A percentile compares a stretch with the other conserved stretches of the same genome.
Evolutionary conservation across 2,888 invertebrate species (phyloP).

Genomic region (Drosophila cracens): DNA sequence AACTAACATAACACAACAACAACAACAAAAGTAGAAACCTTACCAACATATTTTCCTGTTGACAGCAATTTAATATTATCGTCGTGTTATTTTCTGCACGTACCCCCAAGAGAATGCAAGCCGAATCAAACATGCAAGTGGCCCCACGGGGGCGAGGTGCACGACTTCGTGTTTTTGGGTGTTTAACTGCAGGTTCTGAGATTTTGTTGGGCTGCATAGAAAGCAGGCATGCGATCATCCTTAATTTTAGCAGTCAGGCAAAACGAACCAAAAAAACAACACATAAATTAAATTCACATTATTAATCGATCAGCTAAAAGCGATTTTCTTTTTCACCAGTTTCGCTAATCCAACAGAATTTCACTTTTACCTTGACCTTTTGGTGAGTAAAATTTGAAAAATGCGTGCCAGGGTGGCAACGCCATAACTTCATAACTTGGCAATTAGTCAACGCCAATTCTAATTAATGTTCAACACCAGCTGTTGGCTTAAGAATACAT

Average conservation of each 20-base stretch:
- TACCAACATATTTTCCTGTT: conserved; percentile 78
- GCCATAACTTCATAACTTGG: background rate
- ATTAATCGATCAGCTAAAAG: background rate
- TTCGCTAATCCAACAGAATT: background rate
- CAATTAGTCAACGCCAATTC: conserved; percentile 4
- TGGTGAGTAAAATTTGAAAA: too few species aligned
- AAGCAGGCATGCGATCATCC: conserved; percentile 18
- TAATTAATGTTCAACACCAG: background rate
- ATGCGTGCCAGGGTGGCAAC: conserved; percentile 2
- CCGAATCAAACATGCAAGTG: conserved; percentile 64
- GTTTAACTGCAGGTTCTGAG: conserved; percentile 10
- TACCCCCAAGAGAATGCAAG: conserved; percentile 45
- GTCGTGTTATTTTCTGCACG: conserved; percentile 79
- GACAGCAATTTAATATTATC: conserved; percentile 79
- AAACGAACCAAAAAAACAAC: background rate
- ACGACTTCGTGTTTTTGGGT: conserved; percentile 4
- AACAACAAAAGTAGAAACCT: conserved; percentile 26
- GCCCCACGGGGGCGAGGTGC: background rate
- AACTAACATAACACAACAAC: background rate
- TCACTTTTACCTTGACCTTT: background rate
- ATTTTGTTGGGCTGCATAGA: conserved; percentile 9
- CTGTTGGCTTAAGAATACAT: background rate
- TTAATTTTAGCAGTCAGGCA: background rate
- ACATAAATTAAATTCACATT: background rate
- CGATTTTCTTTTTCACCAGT: background rate